Conservation (phyloP, 2,113 vertebrate genomes). For the Petroica traversi region DNA sequence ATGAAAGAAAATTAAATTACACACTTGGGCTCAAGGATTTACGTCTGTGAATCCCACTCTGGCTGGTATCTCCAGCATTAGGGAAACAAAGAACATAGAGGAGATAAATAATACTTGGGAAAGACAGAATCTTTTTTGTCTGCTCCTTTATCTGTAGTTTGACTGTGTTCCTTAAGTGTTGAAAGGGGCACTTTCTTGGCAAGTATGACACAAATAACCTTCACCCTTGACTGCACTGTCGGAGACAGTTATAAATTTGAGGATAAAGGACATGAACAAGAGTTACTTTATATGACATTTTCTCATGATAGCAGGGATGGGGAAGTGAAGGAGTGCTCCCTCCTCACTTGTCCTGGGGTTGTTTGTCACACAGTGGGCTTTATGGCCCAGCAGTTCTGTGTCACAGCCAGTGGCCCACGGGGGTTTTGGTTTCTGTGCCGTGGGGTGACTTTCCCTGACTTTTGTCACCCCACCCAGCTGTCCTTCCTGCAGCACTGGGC, state of each 20-base stretch:
- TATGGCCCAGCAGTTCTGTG: background rate
- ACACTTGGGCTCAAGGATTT: background rate
- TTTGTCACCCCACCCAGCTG: accelerated
- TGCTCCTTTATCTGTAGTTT: slow-evolving; percentile 51
- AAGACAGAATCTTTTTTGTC: slow-evolving; percentile 42
- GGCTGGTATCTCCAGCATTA: slow-evolving; percentile 34
- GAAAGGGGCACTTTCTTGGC: slow-evolving; percentile 71
- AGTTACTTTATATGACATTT: slow-evolving; percentile 7
- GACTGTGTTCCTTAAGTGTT: slow-evolving; percentile 66
- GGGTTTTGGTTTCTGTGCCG: accelerated
- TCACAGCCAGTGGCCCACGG: accelerated
- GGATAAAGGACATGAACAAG: background rate
- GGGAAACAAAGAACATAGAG: slow-evolving; percentile 25
- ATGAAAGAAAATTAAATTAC: slow-evolving; percentile 39
- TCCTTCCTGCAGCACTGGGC: background rate
- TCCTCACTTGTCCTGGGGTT: background rate
- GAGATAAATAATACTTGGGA: slow-evolving; percentile 69
- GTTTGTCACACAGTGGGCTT: background rate
- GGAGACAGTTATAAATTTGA: slow-evolving; percentile 21
- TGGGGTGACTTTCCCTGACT: background rate
- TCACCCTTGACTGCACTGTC: slow-evolving; percentile 69
- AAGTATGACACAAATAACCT: slow-evolving; percentile 65
- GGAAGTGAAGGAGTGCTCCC: background rate
- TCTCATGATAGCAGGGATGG: background rate
- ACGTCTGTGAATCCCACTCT: slow-evolving; percentile 22